phyloP scores from a whole-genome alignment of 2,797 vertebrate genomes.

The Hephaestus fuliginosus region DNA sequence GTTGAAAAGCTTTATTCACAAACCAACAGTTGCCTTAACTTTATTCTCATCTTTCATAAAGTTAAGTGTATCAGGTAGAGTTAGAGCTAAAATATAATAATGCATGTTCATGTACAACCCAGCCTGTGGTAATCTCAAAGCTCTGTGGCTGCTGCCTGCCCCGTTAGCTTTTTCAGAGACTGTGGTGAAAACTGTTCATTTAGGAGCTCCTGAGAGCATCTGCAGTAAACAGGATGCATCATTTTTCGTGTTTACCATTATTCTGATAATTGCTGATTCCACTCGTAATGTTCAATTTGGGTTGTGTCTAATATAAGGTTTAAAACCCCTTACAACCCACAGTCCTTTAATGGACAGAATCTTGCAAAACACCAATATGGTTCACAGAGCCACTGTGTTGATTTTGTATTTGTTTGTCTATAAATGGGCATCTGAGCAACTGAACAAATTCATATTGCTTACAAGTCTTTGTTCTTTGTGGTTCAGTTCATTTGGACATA shows the following conservation, averaged over 20 bases:
- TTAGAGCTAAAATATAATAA: background rate
- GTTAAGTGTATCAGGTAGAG: background rate
- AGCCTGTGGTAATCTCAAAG: too few species aligned
- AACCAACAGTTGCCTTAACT: background rate
- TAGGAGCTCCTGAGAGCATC: background rate
- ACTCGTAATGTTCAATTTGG: background rate
- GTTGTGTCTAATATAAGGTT: background rate
- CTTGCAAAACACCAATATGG: background rate
- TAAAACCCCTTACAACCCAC: background rate
- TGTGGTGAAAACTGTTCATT: conserved; percentile 7
- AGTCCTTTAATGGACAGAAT: background rate
- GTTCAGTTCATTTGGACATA: background rate
- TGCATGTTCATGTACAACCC: background rate
- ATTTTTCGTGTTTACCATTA: background rate
- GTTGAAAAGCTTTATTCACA: background rate
- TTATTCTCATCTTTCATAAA: background rate
- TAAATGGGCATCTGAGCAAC: background rate
- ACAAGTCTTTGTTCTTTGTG: background rate
- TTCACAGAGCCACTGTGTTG: too few species aligned
- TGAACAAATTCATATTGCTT: background rate
- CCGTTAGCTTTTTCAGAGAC: background rate
- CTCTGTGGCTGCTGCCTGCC: background rate
- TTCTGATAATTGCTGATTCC: background rate
- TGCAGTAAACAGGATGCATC: background rate
- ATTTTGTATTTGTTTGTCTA: too few species aligned